phyloP scores from a whole-genome alignment of 2,888 invertebrate species.

The Volucella inflata region DNA sequence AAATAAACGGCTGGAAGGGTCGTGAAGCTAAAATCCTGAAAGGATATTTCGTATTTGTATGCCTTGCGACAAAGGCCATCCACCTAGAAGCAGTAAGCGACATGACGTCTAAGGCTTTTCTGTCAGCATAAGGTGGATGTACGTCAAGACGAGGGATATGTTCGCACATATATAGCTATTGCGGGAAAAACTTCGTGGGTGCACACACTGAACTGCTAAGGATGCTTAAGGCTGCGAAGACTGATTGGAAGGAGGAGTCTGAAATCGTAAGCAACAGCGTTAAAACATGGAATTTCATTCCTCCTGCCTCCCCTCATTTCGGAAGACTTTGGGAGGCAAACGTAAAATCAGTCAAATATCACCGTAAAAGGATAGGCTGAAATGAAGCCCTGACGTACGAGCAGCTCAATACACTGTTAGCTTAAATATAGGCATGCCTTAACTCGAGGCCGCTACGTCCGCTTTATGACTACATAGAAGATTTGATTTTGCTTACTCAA shows the following conservation, averaged over 20 bases:
- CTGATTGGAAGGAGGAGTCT: background rate
- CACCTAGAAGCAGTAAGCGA: no score
- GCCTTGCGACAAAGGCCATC: no score
- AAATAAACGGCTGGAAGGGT: no score
- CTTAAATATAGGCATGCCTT: constrained; percentile 10
- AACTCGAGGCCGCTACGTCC: background rate
- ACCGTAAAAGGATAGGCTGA: background rate
- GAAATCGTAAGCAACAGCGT: constrained; percentile 14
- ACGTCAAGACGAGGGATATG: constrained; percentile 76
- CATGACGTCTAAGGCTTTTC: no score
- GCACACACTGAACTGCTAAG: no score
- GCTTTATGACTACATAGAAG: background rate
- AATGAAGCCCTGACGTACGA: background rate
- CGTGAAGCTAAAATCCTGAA: no score
- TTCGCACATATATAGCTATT: constrained; percentile 76
- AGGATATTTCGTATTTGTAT: no score
- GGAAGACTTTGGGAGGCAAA: no score
- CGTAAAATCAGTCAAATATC: no score
- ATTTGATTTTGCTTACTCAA: constrained; percentile 5
- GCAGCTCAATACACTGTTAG: constrained; percentile 9
- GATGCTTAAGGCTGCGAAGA: background rate
- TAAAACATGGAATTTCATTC: constrained; percentile 78
- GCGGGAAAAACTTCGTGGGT: no score
- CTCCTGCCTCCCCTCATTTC: constrained; percentile 41
- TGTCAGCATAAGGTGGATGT: constrained; percentile 78